A percentile compares a stretch with the other conserved stretches of the same genome.
These are phyloP conservation scores for Hyperopisus bebe DNA, from an alignment of 2,113 vertebrate genomes.

Conservation along the genomic window DNA sequence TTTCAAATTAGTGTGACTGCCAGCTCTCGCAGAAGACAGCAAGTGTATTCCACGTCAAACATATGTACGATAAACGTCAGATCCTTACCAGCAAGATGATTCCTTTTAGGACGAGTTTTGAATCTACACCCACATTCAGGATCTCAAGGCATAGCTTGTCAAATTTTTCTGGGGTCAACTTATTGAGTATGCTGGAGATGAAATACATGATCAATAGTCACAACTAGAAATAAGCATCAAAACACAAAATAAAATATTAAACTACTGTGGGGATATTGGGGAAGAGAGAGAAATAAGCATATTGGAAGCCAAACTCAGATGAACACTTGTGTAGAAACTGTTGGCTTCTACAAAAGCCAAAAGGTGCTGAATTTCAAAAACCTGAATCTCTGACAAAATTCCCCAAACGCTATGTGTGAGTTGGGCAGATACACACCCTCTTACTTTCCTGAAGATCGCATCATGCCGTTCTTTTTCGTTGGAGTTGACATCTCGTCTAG, in stretches of 20 bases:
- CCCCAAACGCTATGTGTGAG: not conserved
- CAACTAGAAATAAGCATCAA: not conserved
- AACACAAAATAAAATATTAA: not conserved
- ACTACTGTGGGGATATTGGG: not conserved
- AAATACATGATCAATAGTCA: not conserved
- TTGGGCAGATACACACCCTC: constrained; percentile 73
- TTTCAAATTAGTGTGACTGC: not conserved
- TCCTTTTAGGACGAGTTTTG: constrained; percentile 99
- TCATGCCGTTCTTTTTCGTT: constrained; percentile 98
- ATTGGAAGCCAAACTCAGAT: not conserved
- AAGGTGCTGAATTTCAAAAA: not conserved
- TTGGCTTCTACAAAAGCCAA: not conserved
- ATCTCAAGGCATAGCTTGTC: constrained; percentile 99
- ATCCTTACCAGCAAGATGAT: constrained; percentile 97
- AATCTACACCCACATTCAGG: constrained; percentile 99
- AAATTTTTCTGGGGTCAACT: constrained; percentile 99
- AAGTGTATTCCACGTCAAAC: not conserved
- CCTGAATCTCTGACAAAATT: not conserved
- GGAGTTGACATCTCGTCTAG: constrained; percentile 99
- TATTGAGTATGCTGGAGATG: constrained; percentile 91
- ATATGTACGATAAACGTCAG: not conserved
- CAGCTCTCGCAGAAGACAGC: not conserved
- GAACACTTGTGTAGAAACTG: not conserved
- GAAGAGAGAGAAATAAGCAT: not conserved
- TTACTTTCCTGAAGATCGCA: constrained; percentile 99